phyloP scores from a whole-genome alignment of 2,797 vertebrate species.

The Amblyraja radiata region DNA sequence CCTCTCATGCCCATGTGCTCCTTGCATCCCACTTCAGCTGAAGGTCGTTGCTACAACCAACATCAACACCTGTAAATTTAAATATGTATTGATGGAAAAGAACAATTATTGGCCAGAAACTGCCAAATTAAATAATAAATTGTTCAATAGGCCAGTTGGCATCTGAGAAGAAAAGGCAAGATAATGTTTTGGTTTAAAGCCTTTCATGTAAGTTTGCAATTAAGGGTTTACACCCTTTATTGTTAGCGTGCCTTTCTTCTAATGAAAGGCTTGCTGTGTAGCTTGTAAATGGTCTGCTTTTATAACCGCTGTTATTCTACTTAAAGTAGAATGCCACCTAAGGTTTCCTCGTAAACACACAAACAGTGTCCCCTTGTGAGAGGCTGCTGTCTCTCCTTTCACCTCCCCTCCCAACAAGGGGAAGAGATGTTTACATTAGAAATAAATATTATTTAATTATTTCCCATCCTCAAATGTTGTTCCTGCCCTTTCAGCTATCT shows the following conservation, averaged over 20 bases:
- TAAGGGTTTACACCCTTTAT: background rate
- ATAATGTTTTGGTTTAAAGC: background rate
- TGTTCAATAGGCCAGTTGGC: background rate
- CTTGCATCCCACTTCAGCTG: background rate
- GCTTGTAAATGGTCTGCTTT: background rate
- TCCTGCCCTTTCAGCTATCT: background rate
- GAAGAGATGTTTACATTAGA: background rate
- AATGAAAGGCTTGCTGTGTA: background rate
- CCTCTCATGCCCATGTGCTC: background rate
- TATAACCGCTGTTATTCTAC: background rate
- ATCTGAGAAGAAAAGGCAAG: background rate
- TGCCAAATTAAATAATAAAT: background rate
- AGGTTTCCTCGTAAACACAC: background rate
- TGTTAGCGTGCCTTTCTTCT: background rate
- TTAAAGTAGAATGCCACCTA: background rate
- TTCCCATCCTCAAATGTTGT: background rate
- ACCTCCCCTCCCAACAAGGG: background rate
- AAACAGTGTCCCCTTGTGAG: background rate
- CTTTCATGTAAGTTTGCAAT: background rate
- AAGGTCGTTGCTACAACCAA: background rate
- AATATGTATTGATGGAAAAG: background rate
- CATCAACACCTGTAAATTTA: background rate
- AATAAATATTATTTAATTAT: background rate
- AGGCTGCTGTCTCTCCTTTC: too few relatives aligned
- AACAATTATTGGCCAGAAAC: background rate